phyloP scores from a whole-genome alignment of 1,140 invertebrate genomes.

The Brachystomella parvula region DNA sequence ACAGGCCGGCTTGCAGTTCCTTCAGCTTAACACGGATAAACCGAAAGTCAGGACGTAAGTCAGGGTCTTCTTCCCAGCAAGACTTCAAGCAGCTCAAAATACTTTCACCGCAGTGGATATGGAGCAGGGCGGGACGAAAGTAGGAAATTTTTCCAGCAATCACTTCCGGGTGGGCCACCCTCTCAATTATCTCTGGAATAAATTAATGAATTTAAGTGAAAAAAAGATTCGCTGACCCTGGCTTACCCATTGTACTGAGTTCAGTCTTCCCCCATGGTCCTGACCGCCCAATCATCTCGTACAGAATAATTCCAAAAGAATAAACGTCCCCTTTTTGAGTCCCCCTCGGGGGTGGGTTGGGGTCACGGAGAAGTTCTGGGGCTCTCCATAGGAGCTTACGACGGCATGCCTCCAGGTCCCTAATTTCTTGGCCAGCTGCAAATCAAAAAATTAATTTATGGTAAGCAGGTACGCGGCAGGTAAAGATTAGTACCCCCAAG shows the following conservation, averaged over 20 bases:
- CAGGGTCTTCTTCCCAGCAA: slow-evolving; percentile 68
- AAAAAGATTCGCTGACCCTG: neutral
- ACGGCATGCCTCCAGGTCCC: slow-evolving; percentile 46
- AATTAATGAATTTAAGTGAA: neutral
- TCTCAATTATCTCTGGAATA: slow-evolving; percentile 45
- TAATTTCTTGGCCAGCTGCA: slow-evolving; percentile 50
- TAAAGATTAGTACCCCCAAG: neutral
- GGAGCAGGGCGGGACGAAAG: slow-evolving; percentile 51
- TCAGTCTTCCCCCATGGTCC: slow-evolving; percentile 61
- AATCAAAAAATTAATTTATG: neutral
- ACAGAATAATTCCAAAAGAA: slow-evolving; percentile 59
- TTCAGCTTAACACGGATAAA: slow-evolving; percentile 61
- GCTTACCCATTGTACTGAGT: slow-evolving; percentile 54
- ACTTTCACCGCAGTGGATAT: slow-evolving; percentile 51
- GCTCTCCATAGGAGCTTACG: slow-evolving; percentile 55
- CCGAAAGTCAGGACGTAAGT: slow-evolving; percentile 59
- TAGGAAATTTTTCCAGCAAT: slow-evolving; percentile 36
- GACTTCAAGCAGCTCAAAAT: slow-evolving; percentile 59
- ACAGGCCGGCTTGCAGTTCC: slow-evolving; percentile 67
- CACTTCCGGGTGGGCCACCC: slow-evolving; percentile 42
- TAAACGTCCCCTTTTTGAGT: slow-evolving; percentile 66
- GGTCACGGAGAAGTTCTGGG: slow-evolving; percentile 56
- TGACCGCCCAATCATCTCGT: slow-evolving; percentile 58
- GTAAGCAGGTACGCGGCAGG: neutral
- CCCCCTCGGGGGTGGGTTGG: slow-evolving; percentile 48